Percentiles rank a stretch among this genome's conserved stretches.
phyloP scores from a whole-genome alignment of 2,797 vertebrate species.

The Pangasius macronema region DNA sequence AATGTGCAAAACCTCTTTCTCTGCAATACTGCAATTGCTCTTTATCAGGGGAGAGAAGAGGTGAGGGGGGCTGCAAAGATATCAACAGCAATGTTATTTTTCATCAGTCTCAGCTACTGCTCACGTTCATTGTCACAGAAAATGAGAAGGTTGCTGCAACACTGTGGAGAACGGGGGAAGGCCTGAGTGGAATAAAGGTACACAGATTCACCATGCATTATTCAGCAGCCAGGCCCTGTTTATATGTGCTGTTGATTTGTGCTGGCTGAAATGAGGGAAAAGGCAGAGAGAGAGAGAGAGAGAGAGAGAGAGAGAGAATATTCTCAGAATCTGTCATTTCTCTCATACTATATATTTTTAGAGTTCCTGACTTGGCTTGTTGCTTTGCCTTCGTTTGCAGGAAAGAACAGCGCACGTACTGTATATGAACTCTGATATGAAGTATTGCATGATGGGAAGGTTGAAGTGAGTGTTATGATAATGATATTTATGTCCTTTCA shows the following conservation, averaged over 20 bases:
- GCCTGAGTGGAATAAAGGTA: conserved; percentile 65
- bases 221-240: conserved; percentile 71
- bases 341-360: conserved; percentile 44
- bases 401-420: conserved; percentile 18
- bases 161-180: conserved; percentile 49
- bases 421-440: conserved; percentile 16
- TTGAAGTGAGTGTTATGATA: conserved; percentile 29
- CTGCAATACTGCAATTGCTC: conserved; percentile 49
- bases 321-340: conserved; percentile 47
- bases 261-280: conserved; percentile 60
- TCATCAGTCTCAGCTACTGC: conserved; percentile 57
- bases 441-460: conserved; percentile 30
- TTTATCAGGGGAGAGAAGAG: conserved; percentile 39
- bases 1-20: conserved; percentile 40
- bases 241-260: conserved; percentile 69
- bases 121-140: conserved; percentile 68
- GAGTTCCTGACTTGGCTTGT: conserved; percentile 43
- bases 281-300: conserved; percentile 4
- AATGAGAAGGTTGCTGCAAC: conserved; percentile 64
- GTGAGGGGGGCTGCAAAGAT: conserved; percentile 34
- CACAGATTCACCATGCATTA: conserved; percentile 67
- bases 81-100: conserved; percentile 58
- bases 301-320: conserved; percentile 10
- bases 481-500: conserved; percentile 7
- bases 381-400: conserved; percentile 33